A percentile compares a stretch with the other conserved stretches of the same genome.
Conservation (phyloP, 2,113 vertebrate species). For the Diphyllodes magnificus region DNA sequence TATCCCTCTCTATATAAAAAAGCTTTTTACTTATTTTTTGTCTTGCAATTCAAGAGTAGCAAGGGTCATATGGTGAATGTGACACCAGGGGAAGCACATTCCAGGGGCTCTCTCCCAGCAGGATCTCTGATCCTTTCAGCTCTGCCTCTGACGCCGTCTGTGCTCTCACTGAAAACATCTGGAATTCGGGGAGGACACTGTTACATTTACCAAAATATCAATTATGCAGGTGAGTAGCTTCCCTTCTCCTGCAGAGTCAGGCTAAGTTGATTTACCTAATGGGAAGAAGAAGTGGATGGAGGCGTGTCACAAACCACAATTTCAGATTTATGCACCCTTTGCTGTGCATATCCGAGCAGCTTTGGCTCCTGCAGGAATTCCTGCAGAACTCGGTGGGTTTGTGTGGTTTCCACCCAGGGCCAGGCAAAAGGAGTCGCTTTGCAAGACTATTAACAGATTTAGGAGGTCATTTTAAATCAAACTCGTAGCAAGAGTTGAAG, state of each 20-base stretch:
- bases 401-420: neutral
- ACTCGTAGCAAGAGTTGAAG: neutral
- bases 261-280: neutral
- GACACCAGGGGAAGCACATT: neutral
- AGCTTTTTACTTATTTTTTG: neutral
- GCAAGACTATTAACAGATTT: conserved; percentile 22
- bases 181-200: neutral
- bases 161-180: neutral
- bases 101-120: neutral
- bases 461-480: conserved; percentile 44
- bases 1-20: neutral
- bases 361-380: conserved; percentile 1
- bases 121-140: conserved; percentile 1
- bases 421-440: neutral
- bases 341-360: neutral
- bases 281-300: neutral
- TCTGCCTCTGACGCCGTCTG: neutral
- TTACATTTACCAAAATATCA: neutral
- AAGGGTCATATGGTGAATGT: neutral
- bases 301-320: neutral
- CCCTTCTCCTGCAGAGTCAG: neutral
- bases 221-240: neutral
- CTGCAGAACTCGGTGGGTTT: neutral
- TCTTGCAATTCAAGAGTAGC: neutral
- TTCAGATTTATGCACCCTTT: neutral